Conservation (phyloP, 1,140 invertebrate species). For the Papilio xuthus region DNA sequence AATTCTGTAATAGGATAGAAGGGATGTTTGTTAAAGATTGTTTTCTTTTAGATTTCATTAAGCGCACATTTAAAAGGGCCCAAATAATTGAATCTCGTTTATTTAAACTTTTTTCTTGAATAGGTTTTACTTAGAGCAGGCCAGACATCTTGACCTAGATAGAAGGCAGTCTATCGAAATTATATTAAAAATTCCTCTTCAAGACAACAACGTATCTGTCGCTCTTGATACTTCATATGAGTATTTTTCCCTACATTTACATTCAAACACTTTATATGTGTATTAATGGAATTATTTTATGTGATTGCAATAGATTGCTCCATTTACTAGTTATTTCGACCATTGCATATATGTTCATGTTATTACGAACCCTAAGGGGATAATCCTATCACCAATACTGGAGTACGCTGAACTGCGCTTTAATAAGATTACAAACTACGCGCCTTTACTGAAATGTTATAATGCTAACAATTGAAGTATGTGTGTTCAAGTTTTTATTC, state of each 20-base stretch:
- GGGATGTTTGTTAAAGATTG: too few relatives aligned
- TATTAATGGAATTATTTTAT: too few relatives aligned
- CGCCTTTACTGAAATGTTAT: neutral
- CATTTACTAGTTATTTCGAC: neutral
- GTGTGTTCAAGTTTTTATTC: too few relatives aligned
- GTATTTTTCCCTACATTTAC: too few relatives aligned
- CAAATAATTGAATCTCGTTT: neutral
- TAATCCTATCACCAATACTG: constrained; percentile 21
- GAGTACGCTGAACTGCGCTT: constrained; percentile 14
- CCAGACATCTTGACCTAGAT: constrained; percentile 3
- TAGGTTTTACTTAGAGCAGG: neutral
- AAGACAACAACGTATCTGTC: neutral
- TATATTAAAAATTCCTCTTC: neutral
- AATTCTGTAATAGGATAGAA: neutral
- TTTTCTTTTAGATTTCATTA: neutral
- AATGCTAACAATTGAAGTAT: neutral
- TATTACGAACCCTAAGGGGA: neutral
- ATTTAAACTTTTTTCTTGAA: neutral
- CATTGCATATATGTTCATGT: neutral
- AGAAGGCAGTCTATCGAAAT: neutral
- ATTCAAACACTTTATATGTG: too few relatives aligned
- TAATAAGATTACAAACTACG: constrained; percentile 6
- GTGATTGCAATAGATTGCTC: neutral
- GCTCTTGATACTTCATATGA: neutral
- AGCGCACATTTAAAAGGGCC: too few relatives aligned